Base-by-base conservation (phyloP, 2,113 vertebrate genomes). In the Tupaia chinensis region DNA sequence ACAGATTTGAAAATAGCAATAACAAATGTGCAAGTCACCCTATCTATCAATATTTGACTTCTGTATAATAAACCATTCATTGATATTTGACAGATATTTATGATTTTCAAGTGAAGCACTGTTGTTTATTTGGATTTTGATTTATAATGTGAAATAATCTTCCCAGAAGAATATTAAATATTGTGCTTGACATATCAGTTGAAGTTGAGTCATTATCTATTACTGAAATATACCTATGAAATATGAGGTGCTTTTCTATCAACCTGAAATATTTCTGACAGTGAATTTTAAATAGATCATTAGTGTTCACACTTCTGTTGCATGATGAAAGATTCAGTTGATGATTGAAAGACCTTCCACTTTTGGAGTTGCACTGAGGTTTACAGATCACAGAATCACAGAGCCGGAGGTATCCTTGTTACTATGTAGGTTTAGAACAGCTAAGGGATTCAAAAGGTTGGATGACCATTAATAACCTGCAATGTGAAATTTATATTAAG, bases 101-200 rank as follows among this genome's bases (percentile, higher is more conserved):
- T 69, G 93, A 95, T 92, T 96, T 94, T 97, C 84, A 73, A 96
- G 87, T 60, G 81, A 87, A 97, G 68, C 16, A 44, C 66, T 85
- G 77, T 81, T 95, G 96, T 89, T 96, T 96, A 87, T 86, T 95
- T 97, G 72, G 77, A 84, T 95, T 65, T 95, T 97, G 58, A 97
- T 97, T 97, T 97, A 95, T 96, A 98, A 96, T 95, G 97, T 25
- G 87, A 97, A 97, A 94, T 53, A 91, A 95, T 94, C 44, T 96
- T 95, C 83, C 44, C 92, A 72, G 74, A 76, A 97, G 69, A 97
- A 96, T 94, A 97, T 97, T 98, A 95, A 98, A 97, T 78, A 96
- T 86, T 97, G 34, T 69, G 86, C 93, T 97, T 97, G 90, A 96
- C 95, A 96, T 44, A 92, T 85, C 53, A 34, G 68, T 96, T 93